These are phyloP conservation scores for Sitta europaea DNA, from an alignment of 2,113 vertebrate species.

Conservation along the genomic window DNA sequence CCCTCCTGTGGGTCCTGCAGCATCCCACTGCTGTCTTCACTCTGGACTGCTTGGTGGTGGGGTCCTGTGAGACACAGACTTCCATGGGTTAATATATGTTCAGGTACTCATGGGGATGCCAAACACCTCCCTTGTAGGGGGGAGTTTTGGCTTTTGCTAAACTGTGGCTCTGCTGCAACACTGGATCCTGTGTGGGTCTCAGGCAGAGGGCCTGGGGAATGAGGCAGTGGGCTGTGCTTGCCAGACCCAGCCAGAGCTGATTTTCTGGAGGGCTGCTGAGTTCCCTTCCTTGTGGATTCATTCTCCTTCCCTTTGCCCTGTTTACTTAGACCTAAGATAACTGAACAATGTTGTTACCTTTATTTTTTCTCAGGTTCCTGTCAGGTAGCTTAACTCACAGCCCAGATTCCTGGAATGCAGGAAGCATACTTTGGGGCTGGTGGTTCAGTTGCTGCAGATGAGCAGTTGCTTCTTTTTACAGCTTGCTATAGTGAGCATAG, in stretches of 20 bases:
- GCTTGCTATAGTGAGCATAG: background rate
- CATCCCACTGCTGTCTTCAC: background rate
- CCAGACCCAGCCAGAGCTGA: background rate
- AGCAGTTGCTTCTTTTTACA: background rate
- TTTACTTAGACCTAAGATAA: background rate
- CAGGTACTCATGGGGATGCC: no score
- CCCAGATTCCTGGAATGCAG: background rate
- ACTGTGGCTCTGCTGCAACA: background rate
- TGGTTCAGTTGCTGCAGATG: background rate
- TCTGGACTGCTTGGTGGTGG: background rate
- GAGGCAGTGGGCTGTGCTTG: background rate
- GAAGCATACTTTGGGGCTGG: background rate
- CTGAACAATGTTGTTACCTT: background rate
- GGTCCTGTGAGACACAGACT: background rate
- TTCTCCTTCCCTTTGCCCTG: background rate
- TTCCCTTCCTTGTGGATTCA: no score
- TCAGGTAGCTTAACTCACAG: background rate
- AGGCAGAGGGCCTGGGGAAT: fast-evolving
- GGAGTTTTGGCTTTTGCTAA: background rate
- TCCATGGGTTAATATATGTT: fast-evolving
- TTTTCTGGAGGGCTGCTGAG: background rate
- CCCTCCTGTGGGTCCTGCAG: background rate
- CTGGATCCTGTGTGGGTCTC: background rate
- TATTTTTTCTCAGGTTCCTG: background rate
- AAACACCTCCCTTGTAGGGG: no score